phyloP scores from a whole-genome alignment of 2,888 invertebrate species.

The Xestia ashworthii region DNA sequence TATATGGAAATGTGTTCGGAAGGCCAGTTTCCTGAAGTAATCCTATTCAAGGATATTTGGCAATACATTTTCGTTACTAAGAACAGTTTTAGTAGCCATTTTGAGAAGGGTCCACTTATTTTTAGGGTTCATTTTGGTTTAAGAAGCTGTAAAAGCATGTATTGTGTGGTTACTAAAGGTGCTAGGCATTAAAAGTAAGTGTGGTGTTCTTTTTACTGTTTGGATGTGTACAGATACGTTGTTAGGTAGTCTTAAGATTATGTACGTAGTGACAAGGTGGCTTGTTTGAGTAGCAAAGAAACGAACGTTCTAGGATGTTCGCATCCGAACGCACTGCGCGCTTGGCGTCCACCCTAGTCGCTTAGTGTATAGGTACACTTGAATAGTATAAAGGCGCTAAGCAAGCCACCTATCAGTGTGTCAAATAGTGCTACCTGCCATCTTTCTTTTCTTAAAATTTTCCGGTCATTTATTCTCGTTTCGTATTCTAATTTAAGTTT shows the following conservation, averaged over 20 bases:
- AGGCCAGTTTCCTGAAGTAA: constrained; percentile 15
- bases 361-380: background rate
- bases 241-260: background rate
- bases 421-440: background rate
- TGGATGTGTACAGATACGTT: background rate
- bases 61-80: constrained; percentile 41
- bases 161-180: background rate
- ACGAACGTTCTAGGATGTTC: background rate
- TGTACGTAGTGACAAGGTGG: background rate
- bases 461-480: background rate
- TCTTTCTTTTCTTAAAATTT: background rate
- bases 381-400: background rate
- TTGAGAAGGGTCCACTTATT: constrained; percentile 10
- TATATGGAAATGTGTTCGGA: constrained; percentile 43
- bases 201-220: background rate
- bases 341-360: background rate
- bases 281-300: background rate
- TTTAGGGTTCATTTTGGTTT: constrained; percentile 14
- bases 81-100: constrained; percentile 17
- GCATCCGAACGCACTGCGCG: background rate
- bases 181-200: background rate
- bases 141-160: background rate
- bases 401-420: background rate
- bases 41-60: constrained; percentile 25
- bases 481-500: background rate